These are phyloP conservation scores for Anagrus nilaparvatae DNA, from an alignment of 1,140 invertebrate species.

Conservation along the genomic window DNA sequence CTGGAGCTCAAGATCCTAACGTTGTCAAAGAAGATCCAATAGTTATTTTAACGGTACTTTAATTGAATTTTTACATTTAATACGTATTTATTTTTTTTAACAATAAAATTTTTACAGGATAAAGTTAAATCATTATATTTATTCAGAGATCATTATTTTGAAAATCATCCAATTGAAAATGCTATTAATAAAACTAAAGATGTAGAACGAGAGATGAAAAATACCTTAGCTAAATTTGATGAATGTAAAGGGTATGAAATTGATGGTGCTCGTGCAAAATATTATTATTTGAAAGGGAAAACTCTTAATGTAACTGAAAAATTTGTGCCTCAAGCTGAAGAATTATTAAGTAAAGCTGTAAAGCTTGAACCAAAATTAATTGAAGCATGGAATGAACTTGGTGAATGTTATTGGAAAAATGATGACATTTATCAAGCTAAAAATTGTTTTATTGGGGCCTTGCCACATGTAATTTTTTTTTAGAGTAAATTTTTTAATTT, in stretches of 20 bases:
- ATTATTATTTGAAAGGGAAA: constrained; percentile 65
- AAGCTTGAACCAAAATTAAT: constrained; percentile 74
- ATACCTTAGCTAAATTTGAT: constrained; percentile 54
- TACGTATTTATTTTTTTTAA: constrained; percentile 8
- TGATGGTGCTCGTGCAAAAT: constrained; percentile 52
- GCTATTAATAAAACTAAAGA: constrained; percentile 55
- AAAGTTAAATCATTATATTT: constrained; percentile 56
- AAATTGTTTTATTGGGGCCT: constrained; percentile 74
- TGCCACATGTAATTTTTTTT: constrained; percentile 58
- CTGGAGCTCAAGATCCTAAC: constrained; percentile 33
- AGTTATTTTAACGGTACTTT: constrained; percentile 33
- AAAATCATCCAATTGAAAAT: constrained; percentile 57
- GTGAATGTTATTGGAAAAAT: constrained; percentile 85
- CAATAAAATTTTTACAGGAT: constrained; percentile 41
- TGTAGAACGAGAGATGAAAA: constrained; percentile 55
- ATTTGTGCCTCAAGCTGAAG: constrained; percentile 59
- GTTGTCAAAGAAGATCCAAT: constrained; percentile 39
- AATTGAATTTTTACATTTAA: neutral
- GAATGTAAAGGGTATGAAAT: constrained; percentile 54
- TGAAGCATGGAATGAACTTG: constrained; percentile 83
- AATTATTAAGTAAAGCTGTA: constrained; percentile 68
- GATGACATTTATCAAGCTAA: constrained; percentile 70
- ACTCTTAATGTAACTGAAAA: constrained; percentile 63
- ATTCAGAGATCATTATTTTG: constrained; percentile 71
- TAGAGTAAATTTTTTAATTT: constrained; percentile 1